Base-by-base conservation (phyloP, 2,113 vertebrate genomes). In the Phoxinus phoxinus region DNA sequence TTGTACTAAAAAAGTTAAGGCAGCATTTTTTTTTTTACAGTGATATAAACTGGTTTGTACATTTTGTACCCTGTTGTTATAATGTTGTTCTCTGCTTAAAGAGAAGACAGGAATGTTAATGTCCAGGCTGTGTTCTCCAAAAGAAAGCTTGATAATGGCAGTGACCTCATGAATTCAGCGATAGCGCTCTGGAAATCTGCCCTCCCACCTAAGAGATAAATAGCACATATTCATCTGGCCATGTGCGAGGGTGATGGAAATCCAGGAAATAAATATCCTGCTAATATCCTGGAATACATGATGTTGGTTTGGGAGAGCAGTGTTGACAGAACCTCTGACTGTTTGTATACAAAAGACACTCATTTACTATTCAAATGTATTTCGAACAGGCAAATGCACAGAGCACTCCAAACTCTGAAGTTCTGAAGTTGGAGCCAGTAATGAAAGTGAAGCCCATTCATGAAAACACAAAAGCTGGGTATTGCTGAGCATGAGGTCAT, bases 181-280 rank as follows among this genome's bases (percentile, higher is more conserved):
- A 86, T 86, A 81, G 93, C 92, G 92, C 93, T 93, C 92, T 94
- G 89, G 76, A 72, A 88, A 91, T 87, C 91, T 88, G 87, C 84
- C 90, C 80, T 56, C 9, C 19, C 65, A 78, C 76, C n/a, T 37
- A 37, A 48, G 73, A 81, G 46, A 79, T 63, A 51, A 75, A 87
- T 44, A 73, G 19, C 81, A 69, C 76, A 74, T 51, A 82, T 44
- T 30, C 44, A 56, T 27, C 12, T 25, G 53, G 53, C 21, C 35
- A 82, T 30, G 30, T 63, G 73, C 85, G 84, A 77, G 72, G 75
- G 65, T 56, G 7, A 81, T 6, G 71, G 17, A 86, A 83, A 84
- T 69, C 44, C 75, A 74, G 87, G 79, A 86, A 75, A 88, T 56
- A 69, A 71, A 78, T 13, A 65, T 32, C 67, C 72, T 41, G 67